Conservation (phyloP, 1,140 invertebrate genomes). For the Penaeus vannamei region DNA sequence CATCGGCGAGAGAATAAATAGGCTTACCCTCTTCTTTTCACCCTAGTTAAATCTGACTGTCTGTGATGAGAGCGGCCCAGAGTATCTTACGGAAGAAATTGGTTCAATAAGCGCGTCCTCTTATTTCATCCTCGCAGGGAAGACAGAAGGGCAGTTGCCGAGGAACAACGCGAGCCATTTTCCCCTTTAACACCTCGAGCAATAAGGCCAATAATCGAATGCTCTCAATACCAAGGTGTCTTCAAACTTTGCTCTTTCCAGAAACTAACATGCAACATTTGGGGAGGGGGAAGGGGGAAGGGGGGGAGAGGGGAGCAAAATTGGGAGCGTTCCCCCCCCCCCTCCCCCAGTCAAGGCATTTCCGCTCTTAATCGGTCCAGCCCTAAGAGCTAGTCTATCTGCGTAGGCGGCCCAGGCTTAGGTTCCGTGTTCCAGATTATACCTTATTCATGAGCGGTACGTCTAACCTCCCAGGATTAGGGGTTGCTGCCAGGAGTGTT, state of each 20-base stretch:
- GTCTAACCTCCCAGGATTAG: constrained; percentile 50
- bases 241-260: constrained; percentile 57
- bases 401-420: background rate
- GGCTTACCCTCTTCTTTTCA: constrained; percentile 20
- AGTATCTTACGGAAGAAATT: constrained; percentile 54
- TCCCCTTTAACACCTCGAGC: constrained; percentile 44
- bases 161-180: constrained; percentile 38
- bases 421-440: constrained; percentile 19
- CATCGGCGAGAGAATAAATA: constrained; percentile 6
- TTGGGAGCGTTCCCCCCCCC: constrained; percentile 48
- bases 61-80: constrained; percentile 36
- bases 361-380: constrained; percentile 31
- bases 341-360: constrained; percentile 3
- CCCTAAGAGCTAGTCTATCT: background rate
- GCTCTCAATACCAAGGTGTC: constrained; percentile 39
- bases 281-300: constrained; percentile 28
- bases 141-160: background rate
- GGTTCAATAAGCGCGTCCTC: constrained; percentile 53
- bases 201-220: constrained; percentile 57
- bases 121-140: constrained; percentile 46
- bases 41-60: constrained; percentile 38
- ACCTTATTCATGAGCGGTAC: constrained; percentile 43
- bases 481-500: background rate
- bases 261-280: constrained; percentile 62
- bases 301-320: constrained; percentile 35